Evolutionary conservation across 2,888 invertebrate genomes (phyloP), one percentile per base, ranked within the genome.

Genomic region (Andrena minutula): DNA sequence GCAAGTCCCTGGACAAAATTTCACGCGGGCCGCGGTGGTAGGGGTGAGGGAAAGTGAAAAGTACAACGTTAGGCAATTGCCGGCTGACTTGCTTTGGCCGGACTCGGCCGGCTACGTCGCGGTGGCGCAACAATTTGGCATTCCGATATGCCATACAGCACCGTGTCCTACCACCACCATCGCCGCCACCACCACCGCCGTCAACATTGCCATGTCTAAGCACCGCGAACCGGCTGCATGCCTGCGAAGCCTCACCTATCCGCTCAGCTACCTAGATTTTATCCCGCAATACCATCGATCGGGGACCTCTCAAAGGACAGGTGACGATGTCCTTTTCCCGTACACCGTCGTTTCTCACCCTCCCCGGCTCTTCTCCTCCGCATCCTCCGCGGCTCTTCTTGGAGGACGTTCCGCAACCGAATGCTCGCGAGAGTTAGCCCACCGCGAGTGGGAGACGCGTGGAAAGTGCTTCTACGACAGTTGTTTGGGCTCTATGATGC

Each of bases 61-160:
- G 91, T 91, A 87, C 86, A 86, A 86, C 81, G 90, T 92, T 93
- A 89, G 88, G 92, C 90, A 92, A 93, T 89, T 89, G 60, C 79
- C 41, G 78, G 82, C 85, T 86, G 87, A 87, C 86, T 88, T 82
- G 89, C 89, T 88, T 86, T 88, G 74, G 87, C 86, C 79, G 88
- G 89, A 89, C 88, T 86, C 84, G 89, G 83, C 85, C 88, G 86
- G 83, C 87, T 88, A 88, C 89, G 88, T 71, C 77, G 64, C 73
- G 81, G 74, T 93, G 93, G 90, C 90, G 93, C 92, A 93, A 93
- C 86, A 91, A 92, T 93, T 93, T 92, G 93, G 91, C 91, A 93
- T 93, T 93, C 92, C 92, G 81, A 89, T 91, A 89, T 89, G 70
- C 79, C 66, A 71, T 77, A 84, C 72, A 76, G 75, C 68, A 75